phyloP scores from a whole-genome alignment of 1,140 invertebrate genomes.

The Bombus ignitus region DNA sequence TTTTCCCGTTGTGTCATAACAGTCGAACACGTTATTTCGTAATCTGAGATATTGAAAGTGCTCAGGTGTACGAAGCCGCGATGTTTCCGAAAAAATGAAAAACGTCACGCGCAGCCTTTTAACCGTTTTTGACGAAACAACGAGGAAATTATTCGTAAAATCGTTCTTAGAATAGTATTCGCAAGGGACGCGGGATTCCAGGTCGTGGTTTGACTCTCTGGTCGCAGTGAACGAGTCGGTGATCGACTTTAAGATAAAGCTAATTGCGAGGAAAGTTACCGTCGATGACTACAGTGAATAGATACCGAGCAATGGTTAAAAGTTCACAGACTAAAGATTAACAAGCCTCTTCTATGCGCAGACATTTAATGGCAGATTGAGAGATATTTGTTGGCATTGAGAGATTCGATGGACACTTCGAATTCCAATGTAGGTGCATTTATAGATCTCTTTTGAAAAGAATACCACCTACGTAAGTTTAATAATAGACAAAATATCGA shows the following conservation, averaged over 20 bases:
- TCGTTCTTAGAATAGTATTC: neutral
- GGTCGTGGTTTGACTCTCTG: neutral
- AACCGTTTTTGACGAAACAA: neutral
- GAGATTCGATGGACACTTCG: neutral
- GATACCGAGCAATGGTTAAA: slow-evolving; percentile 4
- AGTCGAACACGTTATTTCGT: neutral
- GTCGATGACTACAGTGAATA: neutral
- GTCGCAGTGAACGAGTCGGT: neutral
- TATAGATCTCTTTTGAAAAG: neutral
- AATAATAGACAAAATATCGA: neutral
- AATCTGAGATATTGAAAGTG: neutral
- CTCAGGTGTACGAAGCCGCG: neutral
- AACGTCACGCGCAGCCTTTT: too few relatives aligned
- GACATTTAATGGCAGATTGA: neutral
- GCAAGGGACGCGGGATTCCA: neutral
- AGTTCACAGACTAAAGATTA: slow-evolving; percentile 17
- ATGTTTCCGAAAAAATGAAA: neutral
- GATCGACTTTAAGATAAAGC: slow-evolving; percentile 24
- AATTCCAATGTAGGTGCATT: neutral
- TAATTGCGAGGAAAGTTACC: neutral
- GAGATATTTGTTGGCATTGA: neutral
- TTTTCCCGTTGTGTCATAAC: neutral
- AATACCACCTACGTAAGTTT: neutral
- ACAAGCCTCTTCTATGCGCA: neutral
- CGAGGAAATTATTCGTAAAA: neutral